These are phyloP conservation scores for Cataglyphis cursor DNA, from an alignment of 2,888 invertebrate genomes.

Conservation along the genomic window DNA sequence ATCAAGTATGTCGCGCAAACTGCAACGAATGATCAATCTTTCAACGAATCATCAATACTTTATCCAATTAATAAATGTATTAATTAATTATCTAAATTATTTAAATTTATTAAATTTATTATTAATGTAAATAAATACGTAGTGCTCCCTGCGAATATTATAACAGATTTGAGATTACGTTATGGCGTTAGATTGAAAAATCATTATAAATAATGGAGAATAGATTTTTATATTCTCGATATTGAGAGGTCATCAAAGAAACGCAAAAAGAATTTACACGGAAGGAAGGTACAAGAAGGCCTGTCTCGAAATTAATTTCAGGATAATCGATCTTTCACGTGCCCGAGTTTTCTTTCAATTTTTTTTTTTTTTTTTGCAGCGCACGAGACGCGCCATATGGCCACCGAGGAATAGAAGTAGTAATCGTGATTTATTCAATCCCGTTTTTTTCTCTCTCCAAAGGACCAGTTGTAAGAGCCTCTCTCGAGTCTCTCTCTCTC, in stretches of 20 bases:
- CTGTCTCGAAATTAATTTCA: slow-evolving; percentile 44
- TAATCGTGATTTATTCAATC: slow-evolving; percentile 45
- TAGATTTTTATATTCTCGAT: background rate
- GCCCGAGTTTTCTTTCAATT: slow-evolving; percentile 20
- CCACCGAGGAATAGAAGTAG: slow-evolving; percentile 44
- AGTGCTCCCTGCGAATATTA: background rate
- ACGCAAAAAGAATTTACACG: background rate
- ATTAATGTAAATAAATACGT: background rate
- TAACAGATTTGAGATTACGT: background rate
- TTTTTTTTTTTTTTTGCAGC: slow-evolving; percentile 14
- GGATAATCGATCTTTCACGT: slow-evolving; percentile 36
- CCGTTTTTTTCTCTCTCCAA: slow-evolving; percentile 25
- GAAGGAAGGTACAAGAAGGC: background rate
- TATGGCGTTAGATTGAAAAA: background rate
- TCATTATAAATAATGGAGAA: background rate
- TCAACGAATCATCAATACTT: too few species aligned
- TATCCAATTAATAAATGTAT: background rate
- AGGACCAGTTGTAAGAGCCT: slow-evolving; percentile 54
- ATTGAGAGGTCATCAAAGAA: background rate
- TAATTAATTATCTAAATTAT: background rate
- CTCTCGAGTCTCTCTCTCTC: slow-evolving; percentile 23
- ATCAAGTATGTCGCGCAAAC: background rate
- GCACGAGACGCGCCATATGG: slow-evolving; percentile 60
- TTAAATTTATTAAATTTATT: background rate
- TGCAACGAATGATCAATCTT: background rate